phyloP scores from a whole-genome alignment of 1,140 invertebrate genomes.

The Calosoma granatense region DNA sequence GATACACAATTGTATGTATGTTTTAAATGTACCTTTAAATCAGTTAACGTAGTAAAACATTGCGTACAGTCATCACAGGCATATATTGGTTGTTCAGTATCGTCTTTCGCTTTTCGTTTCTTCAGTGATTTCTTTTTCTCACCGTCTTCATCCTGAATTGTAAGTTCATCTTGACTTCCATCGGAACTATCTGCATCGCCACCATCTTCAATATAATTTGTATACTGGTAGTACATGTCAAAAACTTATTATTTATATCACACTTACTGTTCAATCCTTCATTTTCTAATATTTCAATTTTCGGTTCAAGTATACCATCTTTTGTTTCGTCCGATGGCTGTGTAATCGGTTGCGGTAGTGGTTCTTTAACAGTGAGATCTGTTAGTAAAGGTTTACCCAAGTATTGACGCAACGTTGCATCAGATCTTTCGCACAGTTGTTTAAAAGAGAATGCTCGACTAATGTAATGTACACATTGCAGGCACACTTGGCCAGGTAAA shows the following conservation, averaged over 20 bases:
- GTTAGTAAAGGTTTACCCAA: conserved; percentile 16
- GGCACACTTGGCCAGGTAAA: conserved; percentile 34
- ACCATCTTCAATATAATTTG: neutral
- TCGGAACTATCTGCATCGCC: conserved; percentile 30
- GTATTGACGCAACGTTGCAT: conserved; percentile 27
- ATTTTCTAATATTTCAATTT: conserved; percentile 11
- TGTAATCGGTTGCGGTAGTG: conserved; percentile 7
- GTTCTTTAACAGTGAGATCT: conserved; percentile 13
- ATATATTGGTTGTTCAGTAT: conserved; percentile 23
- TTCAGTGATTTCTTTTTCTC: conserved; percentile 30
- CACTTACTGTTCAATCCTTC: conserved; percentile 6
- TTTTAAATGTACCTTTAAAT: conserved; percentile 20
- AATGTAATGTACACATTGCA: conserved; percentile 33
- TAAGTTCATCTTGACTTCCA: conserved; percentile 35
- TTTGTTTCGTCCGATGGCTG: neutral
- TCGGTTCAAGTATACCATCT: conserved; percentile 1
- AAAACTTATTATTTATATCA: no score
- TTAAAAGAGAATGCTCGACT: conserved; percentile 34
- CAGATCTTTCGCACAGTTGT: conserved; percentile 32
- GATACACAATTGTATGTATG: neutral
- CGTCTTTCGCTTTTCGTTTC: conserved; percentile 25
- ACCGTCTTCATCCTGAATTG: conserved; percentile 35
- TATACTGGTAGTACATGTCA: neutral
- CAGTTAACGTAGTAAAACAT: conserved; percentile 20
- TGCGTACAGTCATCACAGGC: conserved; percentile 23